Evolutionary conservation across 2,797 vertebrate genomes (phyloP).

Genomic region (Gymnocypris eckloni): DNA sequence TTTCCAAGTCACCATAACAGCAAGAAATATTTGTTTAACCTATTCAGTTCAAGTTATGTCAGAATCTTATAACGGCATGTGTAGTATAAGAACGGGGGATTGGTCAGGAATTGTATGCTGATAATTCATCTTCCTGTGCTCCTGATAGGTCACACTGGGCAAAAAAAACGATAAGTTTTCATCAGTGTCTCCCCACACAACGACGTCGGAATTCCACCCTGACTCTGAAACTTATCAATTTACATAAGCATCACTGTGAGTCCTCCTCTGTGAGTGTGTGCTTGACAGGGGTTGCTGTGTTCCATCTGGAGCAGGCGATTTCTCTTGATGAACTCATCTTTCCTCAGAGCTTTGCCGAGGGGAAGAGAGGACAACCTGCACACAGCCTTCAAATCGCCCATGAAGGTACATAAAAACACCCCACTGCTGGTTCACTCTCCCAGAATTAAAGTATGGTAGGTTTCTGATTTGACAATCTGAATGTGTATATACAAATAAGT

Average conservation of each 20-base stretch:
- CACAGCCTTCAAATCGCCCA: conserved; percentile 6
- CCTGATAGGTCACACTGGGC: neutral
- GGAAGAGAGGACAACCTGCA: conserved; percentile 52
- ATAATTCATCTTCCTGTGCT: conserved; percentile 12
- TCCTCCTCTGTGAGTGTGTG: conserved; percentile 10
- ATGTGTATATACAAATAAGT: neutral
- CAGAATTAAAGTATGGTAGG: neutral
- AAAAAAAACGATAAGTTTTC: neutral
- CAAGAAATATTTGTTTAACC: neutral
- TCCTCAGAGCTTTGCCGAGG: conserved; percentile 45
- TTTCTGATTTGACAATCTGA: neutral
- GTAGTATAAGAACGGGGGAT: neutral
- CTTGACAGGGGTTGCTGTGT: conserved; percentile 49
- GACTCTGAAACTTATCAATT: conserved; percentile 41
- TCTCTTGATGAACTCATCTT: conserved; percentile 63
- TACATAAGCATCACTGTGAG: conserved; percentile 32
- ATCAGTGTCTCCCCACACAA: conserved; percentile 17
- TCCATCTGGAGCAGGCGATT: conserved; percentile 61
- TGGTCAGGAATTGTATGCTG: neutral
- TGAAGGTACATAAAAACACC: conserved; percentile 8
- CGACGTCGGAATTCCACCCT: neutral
- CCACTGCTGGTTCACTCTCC: neutral
- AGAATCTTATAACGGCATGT: neutral
- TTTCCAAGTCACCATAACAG: neutral
- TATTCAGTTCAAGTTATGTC: neutral